Base-by-base conservation (phyloP, 2,888 invertebrate genomes). In the Tenthredo distinguenda region DNA sequence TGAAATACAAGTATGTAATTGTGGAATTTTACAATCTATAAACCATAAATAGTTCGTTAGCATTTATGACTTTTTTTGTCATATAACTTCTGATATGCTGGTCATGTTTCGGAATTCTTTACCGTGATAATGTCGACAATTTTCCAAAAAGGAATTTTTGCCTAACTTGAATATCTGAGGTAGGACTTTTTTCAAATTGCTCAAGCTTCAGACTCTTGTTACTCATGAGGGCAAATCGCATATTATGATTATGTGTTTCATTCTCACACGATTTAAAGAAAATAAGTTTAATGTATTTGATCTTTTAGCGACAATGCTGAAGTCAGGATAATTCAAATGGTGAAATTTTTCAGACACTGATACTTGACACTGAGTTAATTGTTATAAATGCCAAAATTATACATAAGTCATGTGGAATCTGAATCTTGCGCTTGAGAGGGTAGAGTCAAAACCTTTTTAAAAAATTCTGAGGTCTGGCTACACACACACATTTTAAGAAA, bases 401-500 rank as follows among this genome's bases (percentile, higher is more conserved):
- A n/a, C 10, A 31, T 10, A 68, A 82, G 12, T 82, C n/a, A 68
- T 10, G n/a, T 15, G 10, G 83, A 83, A 31, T 83, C 83, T 40
- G 47, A 6, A 10, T 71, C 50, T 71, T 83, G 43, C 15, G 1
- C 18, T 15, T 65, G 21, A 34, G 43, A 31, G 12, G 83, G 65
- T 10, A 83, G 34, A 15, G 83, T 47, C 34, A 83, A 34, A 21
- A 83, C 68, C 6, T 15, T 15, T 68, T 83, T 65, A 10, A 83
- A 18, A 71, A 83, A 83, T 47, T 68, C 47, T 26, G 34, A 31
- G 62, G 26, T 68, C 6, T 31, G 15, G n/a, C 26, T 47, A 34
- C 83, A 31, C 18, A 83, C 83, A 50, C 47, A 31, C 83, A 83
- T 83, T 83, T 68, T 26, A 2, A 83, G 47, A 26, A 83, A 83